These are phyloP conservation scores for Trichacis sp. DNA, from an alignment of 2,888 invertebrate genomes.

Conservation along the genomic window DNA sequence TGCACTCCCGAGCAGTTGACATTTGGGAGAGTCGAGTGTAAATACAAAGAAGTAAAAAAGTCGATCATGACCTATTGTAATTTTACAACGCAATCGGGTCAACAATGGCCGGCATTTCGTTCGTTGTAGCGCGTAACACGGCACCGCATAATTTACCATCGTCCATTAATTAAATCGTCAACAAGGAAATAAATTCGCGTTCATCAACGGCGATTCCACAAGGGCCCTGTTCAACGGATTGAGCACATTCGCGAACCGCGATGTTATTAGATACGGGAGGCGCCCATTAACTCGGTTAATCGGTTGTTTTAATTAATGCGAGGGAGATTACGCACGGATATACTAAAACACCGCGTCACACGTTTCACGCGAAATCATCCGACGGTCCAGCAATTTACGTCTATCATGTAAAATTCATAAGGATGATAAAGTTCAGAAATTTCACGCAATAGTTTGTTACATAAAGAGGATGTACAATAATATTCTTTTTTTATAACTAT, in stretches of 20 bases:
- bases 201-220: constrained; percentile 36
- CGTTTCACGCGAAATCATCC: not conserved
- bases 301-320: constrained; percentile 50
- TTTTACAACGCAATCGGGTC: no score
- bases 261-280: constrained; percentile 46
- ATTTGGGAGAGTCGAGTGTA: no score
- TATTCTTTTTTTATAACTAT: no score
- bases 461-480: no score
- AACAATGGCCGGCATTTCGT: constrained; percentile 38
- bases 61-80: no score
- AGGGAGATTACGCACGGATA: constrained; percentile 35
- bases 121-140: constrained; percentile 47
- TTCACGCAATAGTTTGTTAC: no score
- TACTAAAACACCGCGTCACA: constrained; percentile 18
- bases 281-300: constrained; percentile 47
- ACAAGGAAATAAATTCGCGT: constrained; percentile 44
- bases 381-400: no score
- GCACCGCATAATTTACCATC: constrained; percentile 50
- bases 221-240: constrained; percentile 36
- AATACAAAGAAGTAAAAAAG: no score
- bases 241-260: constrained; percentile 30
- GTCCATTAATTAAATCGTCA: constrained; percentile 56
- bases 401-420: no score
- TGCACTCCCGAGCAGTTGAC: no score
- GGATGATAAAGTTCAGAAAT: no score